Conservation (phyloP, 2,797 vertebrate species). For the Ctenosaura bakeri region DNA sequence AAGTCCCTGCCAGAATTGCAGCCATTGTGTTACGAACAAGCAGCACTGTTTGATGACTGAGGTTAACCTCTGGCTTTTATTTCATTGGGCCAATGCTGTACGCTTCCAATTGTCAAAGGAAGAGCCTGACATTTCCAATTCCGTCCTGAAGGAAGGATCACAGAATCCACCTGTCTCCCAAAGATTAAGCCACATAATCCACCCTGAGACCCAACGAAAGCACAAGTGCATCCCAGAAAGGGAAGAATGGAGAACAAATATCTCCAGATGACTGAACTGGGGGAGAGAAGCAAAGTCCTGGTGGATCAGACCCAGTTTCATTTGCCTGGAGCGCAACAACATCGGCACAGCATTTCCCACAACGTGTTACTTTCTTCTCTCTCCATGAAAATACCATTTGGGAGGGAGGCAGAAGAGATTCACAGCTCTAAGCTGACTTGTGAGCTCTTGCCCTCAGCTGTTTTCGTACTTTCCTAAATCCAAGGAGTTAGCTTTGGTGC, state of each 20-base stretch:
- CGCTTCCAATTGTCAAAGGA: no score
- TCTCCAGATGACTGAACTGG: not conserved
- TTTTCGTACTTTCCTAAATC: not conserved
- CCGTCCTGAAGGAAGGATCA: not conserved
- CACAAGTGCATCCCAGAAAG: not conserved
- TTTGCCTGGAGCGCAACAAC: not conserved
- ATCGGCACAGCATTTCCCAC: conserved; percentile 7
- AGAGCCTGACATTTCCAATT: not conserved
- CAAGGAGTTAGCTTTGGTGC: not conserved
- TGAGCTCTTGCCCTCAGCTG: conserved; percentile 43
- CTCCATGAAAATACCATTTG: fast-evolving
- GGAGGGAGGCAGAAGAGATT: conserved; percentile 11
- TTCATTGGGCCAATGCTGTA: conserved; percentile 23
- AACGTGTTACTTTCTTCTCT: conserved; percentile 15
- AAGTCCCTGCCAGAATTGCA: no score
- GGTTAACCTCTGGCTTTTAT: not conserved
- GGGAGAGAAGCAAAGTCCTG: not conserved
- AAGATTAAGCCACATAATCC: not conserved
- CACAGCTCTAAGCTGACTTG: not conserved
- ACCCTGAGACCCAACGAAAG: not conserved
- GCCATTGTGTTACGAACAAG: not conserved
- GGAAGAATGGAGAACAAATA: not conserved
- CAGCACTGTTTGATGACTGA: no score
- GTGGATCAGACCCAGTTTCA: conserved; percentile 1
- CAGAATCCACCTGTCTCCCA: not conserved